phyloP scores from a whole-genome alignment of 1,140 invertebrate species.

The Cydia amplana region DNA sequence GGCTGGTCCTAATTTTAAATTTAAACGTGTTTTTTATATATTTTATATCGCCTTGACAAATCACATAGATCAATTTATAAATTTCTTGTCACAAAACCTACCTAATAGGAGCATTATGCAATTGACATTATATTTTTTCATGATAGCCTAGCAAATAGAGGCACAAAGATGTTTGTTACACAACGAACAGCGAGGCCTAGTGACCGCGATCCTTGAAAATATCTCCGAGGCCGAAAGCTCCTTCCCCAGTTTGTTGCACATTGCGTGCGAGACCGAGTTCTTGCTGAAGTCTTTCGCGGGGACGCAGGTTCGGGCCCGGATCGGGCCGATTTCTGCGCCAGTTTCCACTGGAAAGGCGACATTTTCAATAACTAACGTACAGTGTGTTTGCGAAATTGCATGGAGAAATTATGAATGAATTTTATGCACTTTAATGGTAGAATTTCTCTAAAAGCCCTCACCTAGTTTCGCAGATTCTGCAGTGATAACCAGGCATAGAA shows the following conservation, averaged over 20 bases:
- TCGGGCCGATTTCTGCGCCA: slow-evolving; percentile 70
- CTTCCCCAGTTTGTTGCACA: slow-evolving; percentile 73
- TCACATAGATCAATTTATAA: too few species aligned
- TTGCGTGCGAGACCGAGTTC: slow-evolving; percentile 70
- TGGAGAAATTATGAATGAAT: too few species aligned
- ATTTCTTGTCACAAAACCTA: too few species aligned
- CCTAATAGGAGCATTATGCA: too few species aligned
- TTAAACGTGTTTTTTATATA: too few species aligned
- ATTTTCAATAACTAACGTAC: too few species aligned
- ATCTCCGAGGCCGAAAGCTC: slow-evolving; percentile 71
- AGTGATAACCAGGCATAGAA: slow-evolving; percentile 70
- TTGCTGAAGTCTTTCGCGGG: slow-evolving; percentile 72
- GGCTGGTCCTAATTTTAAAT: too few species aligned
- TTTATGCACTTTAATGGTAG: too few species aligned
- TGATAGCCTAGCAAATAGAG: not conserved
- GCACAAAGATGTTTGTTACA: slow-evolving; percentile 71
- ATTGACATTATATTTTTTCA: too few species aligned
- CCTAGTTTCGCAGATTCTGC: slow-evolving; percentile 71
- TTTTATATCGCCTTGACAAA: too few species aligned
- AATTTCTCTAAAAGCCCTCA: slow-evolving; percentile 42
- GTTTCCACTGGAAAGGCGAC: slow-evolving; percentile 61
- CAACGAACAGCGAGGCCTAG: slow-evolving; percentile 63
- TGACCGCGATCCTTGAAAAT: slow-evolving; percentile 66
- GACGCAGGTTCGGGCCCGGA: slow-evolving; percentile 71
- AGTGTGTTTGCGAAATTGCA: too few species aligned